Percentiles rank a stretch among this genome's conserved stretches.
Conservation (phyloP, 2,113 vertebrate genomes). For the Rhagologus leucostigma region DNA sequence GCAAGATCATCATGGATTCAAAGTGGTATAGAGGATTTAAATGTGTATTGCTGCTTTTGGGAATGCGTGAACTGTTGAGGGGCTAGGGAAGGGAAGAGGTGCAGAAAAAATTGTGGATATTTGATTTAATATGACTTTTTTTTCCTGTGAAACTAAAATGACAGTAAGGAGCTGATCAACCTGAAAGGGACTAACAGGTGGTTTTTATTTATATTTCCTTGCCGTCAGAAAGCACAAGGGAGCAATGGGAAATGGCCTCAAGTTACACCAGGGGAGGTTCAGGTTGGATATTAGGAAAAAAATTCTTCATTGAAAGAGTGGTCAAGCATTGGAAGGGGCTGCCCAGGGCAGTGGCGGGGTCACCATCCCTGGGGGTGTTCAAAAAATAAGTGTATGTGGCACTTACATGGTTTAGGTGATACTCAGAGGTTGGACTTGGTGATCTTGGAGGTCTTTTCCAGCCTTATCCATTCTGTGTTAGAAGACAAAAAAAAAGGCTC, state of each 20-base stretch:
- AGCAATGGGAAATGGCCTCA: not conserved
- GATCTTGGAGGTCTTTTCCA: not conserved
- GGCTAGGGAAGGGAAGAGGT: not conserved
- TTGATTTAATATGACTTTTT: not conserved
- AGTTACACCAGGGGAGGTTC: not conserved
- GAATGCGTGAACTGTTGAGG: not conserved
- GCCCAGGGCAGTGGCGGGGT: not conserved
- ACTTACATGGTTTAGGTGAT: not conserved
- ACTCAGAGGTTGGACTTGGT: not conserved
- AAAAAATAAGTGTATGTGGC: not conserved
- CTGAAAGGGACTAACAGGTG: not conserved
- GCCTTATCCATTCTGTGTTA: fast-evolving
- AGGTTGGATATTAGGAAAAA: not conserved
- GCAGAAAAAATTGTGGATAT: not conserved
- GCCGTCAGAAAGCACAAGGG: not conserved
- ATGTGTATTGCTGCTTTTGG: not conserved
- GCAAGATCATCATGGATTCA: not conserved
- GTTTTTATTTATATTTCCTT: not conserved
- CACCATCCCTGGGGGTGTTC: not conserved
- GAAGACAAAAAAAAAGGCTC: not conserved
- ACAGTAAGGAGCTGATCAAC: not conserved
- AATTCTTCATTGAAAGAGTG: not conserved
- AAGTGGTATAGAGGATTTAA: not conserved
- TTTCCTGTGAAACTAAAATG: not conserved
- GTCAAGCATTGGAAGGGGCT: not conserved